phyloP scores from a whole-genome alignment of 2,113 vertebrate species.

The Oceanites oceanicus region DNA sequence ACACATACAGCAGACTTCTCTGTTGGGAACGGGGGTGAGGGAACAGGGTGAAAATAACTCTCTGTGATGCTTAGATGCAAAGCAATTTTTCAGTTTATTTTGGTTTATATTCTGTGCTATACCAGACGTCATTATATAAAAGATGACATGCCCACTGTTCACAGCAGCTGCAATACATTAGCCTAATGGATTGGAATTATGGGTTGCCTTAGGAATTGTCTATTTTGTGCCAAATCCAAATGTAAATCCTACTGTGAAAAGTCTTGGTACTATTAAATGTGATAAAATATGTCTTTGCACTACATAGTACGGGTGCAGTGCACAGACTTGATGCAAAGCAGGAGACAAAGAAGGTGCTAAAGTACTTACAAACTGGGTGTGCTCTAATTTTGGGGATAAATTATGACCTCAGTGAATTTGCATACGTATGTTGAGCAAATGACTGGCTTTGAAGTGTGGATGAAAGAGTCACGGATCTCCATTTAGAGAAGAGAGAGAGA shows the following conservation, averaged over 20 bases:
- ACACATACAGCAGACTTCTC: not conserved
- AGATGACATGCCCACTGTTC: conserved; percentile 57
- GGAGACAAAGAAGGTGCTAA: not conserved
- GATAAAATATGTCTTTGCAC: conserved; percentile 42
- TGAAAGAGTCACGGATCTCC: not conserved
- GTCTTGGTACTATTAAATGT: conserved; percentile 53
- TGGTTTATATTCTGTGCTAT: conserved; percentile 43
- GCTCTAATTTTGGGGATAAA: not conserved
- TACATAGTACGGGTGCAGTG: not conserved
- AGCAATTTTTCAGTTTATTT: conserved; percentile 54
- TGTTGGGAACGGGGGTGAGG: not conserved
- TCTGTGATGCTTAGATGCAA: not conserved
- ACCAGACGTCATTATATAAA: conserved; percentile 48
- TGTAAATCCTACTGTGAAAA: conserved; percentile 61
- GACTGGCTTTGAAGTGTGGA: not conserved
- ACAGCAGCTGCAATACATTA: conserved; percentile 71
- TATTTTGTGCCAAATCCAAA: conserved; percentile 62
- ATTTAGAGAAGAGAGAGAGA: not conserved
- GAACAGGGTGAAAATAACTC: not conserved
- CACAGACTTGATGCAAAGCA: not conserved
- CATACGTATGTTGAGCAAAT: not conserved
- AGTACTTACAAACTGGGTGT: not conserved
- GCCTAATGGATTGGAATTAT: conserved; percentile 73
- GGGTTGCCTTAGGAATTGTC: conserved; percentile 61
- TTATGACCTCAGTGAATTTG: not conserved